phyloP scores from a whole-genome alignment of 1,140 invertebrate species.

The Eriosoma lanigerum region DNA sequence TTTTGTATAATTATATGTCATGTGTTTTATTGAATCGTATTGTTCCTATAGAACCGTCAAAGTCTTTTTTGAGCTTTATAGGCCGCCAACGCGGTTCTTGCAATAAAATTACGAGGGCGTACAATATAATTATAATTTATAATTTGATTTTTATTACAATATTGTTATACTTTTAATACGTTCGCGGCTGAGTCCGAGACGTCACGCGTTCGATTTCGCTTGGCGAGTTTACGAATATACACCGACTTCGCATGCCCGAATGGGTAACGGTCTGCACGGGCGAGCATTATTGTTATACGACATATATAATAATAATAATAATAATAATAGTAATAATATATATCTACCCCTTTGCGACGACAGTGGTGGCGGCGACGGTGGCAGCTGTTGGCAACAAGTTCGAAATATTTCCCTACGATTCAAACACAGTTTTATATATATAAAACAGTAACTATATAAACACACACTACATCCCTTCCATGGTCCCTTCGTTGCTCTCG shows the following conservation, averaged over 20 bases:
- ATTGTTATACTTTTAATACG: no score
- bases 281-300: constrained; percentile 15
- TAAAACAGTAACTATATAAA: not conserved
- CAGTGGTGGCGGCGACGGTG: not conserved
- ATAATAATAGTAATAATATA: constrained; percentile 7
- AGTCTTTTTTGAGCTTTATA: no score
- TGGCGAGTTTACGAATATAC: not conserved
- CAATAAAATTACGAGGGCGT: no score
- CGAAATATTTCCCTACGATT: constrained; percentile 3
- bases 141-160: no score
- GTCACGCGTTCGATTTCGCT: not conserved
- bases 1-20: no score
- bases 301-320: not conserved
- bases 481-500: no score
- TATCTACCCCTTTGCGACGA: not conserved
- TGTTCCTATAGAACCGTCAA: no score
- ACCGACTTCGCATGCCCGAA: not conserved
- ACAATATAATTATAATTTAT: no score
- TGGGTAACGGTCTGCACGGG: constrained; percentile 10
- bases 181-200: not conserved
- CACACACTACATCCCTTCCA: not conserved
- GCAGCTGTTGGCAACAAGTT: constrained; percentile 50
- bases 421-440: not conserved
- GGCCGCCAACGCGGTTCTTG: no score
- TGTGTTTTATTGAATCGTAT: no score